Conservation (phyloP, 2,113 vertebrate species). For the Psittacara wagleri region DNA sequence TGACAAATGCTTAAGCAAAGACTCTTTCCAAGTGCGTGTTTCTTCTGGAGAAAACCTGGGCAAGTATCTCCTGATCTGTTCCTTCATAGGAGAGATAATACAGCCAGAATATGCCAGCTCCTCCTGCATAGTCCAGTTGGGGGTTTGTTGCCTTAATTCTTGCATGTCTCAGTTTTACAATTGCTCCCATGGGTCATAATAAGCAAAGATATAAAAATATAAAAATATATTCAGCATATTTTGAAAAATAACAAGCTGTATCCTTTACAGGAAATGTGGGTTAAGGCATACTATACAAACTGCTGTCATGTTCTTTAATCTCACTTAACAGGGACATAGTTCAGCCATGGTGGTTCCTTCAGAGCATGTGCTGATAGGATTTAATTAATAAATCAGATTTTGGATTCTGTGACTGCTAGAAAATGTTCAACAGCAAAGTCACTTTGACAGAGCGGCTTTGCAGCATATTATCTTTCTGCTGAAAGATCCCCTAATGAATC, state of each 20-base stretch:
- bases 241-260: conserved; percentile 47
- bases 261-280: conserved; percentile 14
- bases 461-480: conserved; percentile 13
- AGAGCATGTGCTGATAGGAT: conserved; percentile 29
- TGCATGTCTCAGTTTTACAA: not conserved
- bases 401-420: not conserved
- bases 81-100: not conserved
- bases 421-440: conserved; percentile 27
- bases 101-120: not conserved
- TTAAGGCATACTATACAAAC: not conserved
- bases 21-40: not conserved
- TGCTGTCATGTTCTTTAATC: conserved; percentile 10
- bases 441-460: conserved; percentile 19
- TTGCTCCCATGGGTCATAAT: not conserved
- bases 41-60: not conserved
- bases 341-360: conserved; percentile 8
- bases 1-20: not conserved
- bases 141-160: not conserved
- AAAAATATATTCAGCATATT: conserved; percentile 38
- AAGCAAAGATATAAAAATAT: not conserved
- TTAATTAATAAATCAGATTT: conserved; percentile 53
- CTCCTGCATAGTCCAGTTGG: not conserved
- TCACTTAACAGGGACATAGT: conserved; percentile 3
- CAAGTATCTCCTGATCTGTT: not conserved
- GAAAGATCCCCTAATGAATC: conserved; percentile 41